Evolutionary conservation across 2,113 vertebrate genomes (phyloP), one percentile per base, ranked within the genome.

Genomic region (Percina caprodes): DNA sequence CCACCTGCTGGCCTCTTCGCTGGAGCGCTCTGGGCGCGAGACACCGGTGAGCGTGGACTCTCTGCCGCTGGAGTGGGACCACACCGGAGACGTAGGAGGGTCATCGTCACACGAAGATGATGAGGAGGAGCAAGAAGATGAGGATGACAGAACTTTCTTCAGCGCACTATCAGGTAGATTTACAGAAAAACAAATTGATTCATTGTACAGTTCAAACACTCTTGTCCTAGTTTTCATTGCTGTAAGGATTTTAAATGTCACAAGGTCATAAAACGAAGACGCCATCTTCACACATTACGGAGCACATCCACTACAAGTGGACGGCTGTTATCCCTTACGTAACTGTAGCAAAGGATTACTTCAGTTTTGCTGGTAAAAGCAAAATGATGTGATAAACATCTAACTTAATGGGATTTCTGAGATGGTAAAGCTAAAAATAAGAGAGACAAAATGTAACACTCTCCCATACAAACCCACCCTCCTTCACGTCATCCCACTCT

Each of bases 21-120:
- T 96, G 1, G 97, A 97, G 87, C 92, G 95, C 15, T 99, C 98
- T 0, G 98, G 98, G 60, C 95, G 97, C 1, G 98, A 97, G 91
- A 99, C 98, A 0, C 98, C 98, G 0, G 95, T 97, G 80, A 99
- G 98, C 1, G 96, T 98, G 52, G 98, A 99, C 92, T 99, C 98
- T 30, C 97, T 99, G 88, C 97, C 97, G 0, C 94, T 99, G 2
- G 98, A 99, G 92, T 99, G 98, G 98, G 98, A 99, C 86, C 98
- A 98, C 95, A 99, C 97, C 0, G 97, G 96, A 58, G 98, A 99
- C 0, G 97, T 99, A 18, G 98, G 98, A 26, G 96, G 96, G 19
- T 97, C 97, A 6, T 97, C 97, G 2, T 96, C 97, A 26, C 97
- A 96, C 0, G 97, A 98, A 90, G 97, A 98, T 0, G 97, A 98